phyloP scores from a whole-genome alignment of 2,797 vertebrate species.

The Odontamblyopus lacepedii region DNA sequence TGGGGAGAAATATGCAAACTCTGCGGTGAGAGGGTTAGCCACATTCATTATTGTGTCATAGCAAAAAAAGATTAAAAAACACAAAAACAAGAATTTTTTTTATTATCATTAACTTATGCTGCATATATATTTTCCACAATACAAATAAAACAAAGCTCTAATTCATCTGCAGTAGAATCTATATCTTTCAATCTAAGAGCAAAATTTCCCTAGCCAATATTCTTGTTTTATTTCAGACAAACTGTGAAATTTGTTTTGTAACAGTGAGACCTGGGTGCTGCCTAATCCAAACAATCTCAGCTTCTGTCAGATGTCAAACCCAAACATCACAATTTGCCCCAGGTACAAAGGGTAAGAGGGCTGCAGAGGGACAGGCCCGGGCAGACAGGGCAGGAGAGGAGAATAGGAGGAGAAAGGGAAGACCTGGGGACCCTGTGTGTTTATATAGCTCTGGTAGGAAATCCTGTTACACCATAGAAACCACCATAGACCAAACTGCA shows the following conservation, averaged over 20 bases:
- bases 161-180: not conserved
- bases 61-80: no score
- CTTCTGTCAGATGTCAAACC: slow-evolving; percentile 15
- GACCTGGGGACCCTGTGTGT: slow-evolving; percentile 44
- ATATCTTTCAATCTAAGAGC: not conserved
- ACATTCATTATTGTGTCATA: no score
- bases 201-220: not conserved
- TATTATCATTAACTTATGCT: not conserved
- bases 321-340: slow-evolving; percentile 14
- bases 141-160: not conserved
- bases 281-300: slow-evolving; percentile 3
- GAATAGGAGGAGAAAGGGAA: slow-evolving; percentile 29
- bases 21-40: no score
- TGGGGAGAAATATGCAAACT: no score
- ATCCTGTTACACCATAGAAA: slow-evolving; percentile 67
- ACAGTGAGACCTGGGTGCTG: not conserved
- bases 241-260: slow-evolving; percentile 14
- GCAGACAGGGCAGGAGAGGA: slow-evolving; percentile 6
- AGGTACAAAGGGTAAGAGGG: slow-evolving; percentile 26
- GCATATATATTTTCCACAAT: not conserved
- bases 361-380: slow-evolving; percentile 6
- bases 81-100: no score
- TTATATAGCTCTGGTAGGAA: slow-evolving; percentile 61
- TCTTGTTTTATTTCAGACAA: slow-evolving; percentile 12
- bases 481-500: slow-evolving; percentile 36